phyloP scores from a whole-genome alignment of 2,888 invertebrate genomes.

The Lissocephala sabroskyi region DNA sequence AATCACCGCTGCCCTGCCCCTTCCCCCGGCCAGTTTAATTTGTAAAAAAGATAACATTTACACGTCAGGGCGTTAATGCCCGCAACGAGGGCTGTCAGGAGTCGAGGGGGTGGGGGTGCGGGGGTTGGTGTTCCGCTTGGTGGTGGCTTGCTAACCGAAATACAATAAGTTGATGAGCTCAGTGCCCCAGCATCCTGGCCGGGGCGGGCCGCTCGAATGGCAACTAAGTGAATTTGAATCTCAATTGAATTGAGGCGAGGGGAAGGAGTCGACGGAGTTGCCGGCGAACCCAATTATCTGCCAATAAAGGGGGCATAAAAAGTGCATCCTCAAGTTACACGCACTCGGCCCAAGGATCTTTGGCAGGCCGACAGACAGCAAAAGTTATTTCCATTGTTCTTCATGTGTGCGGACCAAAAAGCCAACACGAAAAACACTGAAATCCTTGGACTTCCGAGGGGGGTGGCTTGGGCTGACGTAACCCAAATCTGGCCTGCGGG shows the following conservation, averaged over 20 bases:
- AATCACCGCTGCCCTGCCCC: slow-evolving; percentile 1
- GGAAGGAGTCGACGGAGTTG: no score
- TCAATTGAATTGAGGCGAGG: slow-evolving; percentile 65
- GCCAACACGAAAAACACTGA: no score
- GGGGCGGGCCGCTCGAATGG: neutral
- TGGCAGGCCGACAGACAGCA: slow-evolving; percentile 22
- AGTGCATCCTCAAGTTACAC: slow-evolving; percentile 69
- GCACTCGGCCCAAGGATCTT: slow-evolving; percentile 8
- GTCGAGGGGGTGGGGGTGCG: neutral
- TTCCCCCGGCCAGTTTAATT: slow-evolving; percentile 43
- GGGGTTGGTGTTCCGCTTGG: slow-evolving; percentile 12
- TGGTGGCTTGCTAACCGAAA: slow-evolving; percentile 40
- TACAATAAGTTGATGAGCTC: slow-evolving; percentile 36
- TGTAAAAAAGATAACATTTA: slow-evolving; percentile 60
- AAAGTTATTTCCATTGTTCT: slow-evolving; percentile 19
- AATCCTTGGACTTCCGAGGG: no score
- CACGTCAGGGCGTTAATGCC: slow-evolving; percentile 44
- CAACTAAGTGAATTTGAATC: slow-evolving; percentile 63
- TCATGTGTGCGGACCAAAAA: slow-evolving; percentile 35
- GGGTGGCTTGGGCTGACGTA: slow-evolving; percentile 46
- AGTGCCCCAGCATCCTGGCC: no score
- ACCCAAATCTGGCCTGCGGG: slow-evolving; percentile 72
- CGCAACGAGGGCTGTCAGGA: neutral
- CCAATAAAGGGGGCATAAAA: slow-evolving; percentile 66
- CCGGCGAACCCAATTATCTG: slow-evolving; percentile 69